Evolutionary conservation across 2,888 invertebrate genomes (phyloP).

Genomic region (Eubasilissa splendida): DNA sequence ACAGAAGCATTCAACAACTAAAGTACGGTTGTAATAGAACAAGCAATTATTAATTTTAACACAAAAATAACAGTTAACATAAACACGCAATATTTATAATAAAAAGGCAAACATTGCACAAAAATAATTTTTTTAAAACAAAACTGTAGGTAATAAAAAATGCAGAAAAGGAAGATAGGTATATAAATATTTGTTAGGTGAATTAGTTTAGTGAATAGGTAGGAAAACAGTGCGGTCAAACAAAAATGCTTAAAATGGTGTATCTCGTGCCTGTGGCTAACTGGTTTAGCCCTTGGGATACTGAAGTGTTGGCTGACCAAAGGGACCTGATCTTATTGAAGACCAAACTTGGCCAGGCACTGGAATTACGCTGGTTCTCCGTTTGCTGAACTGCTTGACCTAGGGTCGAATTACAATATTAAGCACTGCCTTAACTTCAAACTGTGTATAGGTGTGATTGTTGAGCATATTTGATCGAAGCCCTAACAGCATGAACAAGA

Average conservation of each 20-base stretch:
- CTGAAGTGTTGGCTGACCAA: slow-evolving; percentile 85
- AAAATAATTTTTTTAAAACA: not conserved
- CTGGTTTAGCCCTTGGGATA: slow-evolving; percentile 87
- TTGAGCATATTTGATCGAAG: too few species aligned
- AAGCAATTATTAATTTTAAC: too few species aligned
- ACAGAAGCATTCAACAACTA: too few species aligned
- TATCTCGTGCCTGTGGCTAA: slow-evolving; percentile 72
- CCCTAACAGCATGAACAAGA: too few species aligned
- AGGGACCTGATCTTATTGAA: slow-evolving; percentile 91
- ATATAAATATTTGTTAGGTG: not conserved
- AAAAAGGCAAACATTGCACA: not conserved
- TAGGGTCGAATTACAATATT: slow-evolving; percentile 20
- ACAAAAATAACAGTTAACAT: too few species aligned
- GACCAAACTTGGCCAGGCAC: slow-evolving; percentile 82
- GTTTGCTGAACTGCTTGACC: slow-evolving; percentile 17
- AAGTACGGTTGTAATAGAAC: too few species aligned
- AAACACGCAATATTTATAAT: too few species aligned
- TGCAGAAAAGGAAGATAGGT: not conserved
- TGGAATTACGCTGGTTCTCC: slow-evolving; percentile 42
- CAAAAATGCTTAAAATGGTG: slow-evolving; percentile 44
- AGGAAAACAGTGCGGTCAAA: slow-evolving; percentile 39
- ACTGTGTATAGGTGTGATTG: too few species aligned
- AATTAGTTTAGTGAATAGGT: slow-evolving; percentile 37
- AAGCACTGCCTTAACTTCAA: too few species aligned
- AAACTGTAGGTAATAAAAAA: not conserved